These are phyloP conservation scores for Drosophila suzukii DNA, from an alignment of 1,140 invertebrate species.

Conservation along the genomic window DNA sequence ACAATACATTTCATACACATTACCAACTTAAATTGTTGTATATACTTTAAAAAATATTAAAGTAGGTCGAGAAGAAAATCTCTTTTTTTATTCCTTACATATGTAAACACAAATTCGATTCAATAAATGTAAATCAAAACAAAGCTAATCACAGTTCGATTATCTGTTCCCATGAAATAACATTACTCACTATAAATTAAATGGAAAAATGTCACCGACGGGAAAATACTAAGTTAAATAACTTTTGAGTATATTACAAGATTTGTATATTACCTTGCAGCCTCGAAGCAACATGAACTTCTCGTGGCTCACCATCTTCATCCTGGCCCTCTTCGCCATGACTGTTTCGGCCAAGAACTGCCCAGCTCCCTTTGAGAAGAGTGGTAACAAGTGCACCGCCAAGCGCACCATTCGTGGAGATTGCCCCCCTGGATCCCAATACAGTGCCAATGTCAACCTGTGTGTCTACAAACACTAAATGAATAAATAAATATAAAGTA, in stretches of 20 bases:
- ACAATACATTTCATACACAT: no score
- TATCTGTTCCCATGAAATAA: neutral
- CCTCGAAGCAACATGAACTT: constrained; percentile 63
- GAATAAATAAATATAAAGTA: constrained; percentile 1
- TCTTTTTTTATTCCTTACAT: no score
- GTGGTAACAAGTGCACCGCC: constrained; percentile 25
- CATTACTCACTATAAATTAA: neutral
- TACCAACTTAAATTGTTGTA: no score
- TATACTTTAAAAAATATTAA: neutral
- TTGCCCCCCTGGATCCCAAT: constrained; percentile 58
- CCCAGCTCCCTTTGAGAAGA: constrained; percentile 41
- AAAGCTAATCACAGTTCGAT: neutral
- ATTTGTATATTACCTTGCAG: constrained; percentile 1
- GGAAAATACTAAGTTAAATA: neutral
- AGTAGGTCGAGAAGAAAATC: neutral
- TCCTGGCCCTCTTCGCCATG: constrained; percentile 61
- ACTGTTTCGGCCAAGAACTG: constrained; percentile 59
- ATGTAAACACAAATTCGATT: neutral
- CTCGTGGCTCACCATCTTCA: constrained; percentile 65
- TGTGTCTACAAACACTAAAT: constrained; percentile 57
- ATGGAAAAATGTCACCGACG: neutral
- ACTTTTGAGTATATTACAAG: neutral
- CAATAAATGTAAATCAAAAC: neutral
- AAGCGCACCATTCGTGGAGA: constrained; percentile 65
- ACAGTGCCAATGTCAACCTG: constrained; percentile 58